Percentiles rank a stretch among this genome's conserved stretches.
These are phyloP conservation scores for Camponotus floridanus DNA, from an alignment of 1,140 invertebrate species.

Conservation along the genomic window DNA sequence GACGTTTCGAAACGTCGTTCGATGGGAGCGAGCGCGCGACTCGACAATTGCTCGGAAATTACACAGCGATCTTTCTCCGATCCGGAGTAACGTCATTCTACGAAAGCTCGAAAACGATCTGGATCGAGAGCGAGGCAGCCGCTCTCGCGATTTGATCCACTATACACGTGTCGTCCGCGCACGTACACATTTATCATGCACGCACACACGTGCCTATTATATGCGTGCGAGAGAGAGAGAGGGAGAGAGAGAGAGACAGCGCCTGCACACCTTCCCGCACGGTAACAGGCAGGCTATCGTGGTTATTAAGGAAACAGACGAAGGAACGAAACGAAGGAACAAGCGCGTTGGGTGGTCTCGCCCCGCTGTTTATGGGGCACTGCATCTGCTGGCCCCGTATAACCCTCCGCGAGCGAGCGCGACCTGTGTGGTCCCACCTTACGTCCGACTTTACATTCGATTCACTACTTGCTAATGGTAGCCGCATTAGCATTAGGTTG, in stretches of 20 bases:
- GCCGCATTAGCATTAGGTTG: conserved; percentile 80
- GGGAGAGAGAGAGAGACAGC: too few relatives aligned
- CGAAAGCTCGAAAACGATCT: conserved; percentile 61
- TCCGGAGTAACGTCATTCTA: conserved; percentile 31
- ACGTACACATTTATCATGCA: neutral
- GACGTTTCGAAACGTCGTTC: conserved; percentile 17
- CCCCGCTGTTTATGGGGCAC: conserved; percentile 85
- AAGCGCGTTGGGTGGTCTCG: conserved; percentile 84
- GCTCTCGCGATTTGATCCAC: conserved; percentile 55
- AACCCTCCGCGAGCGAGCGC: conserved; percentile 74
- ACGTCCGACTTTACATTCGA: conserved; percentile 84
- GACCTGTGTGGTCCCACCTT: conserved; percentile 82
- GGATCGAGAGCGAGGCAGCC: conserved; percentile 37
- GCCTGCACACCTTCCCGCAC: conserved; percentile 62
- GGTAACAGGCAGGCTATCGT: conserved; percentile 73
- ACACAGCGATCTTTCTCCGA: conserved; percentile 36
- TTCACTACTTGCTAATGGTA: conserved; percentile 85
- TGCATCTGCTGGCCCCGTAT: conserved; percentile 82
- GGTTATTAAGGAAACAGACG: conserved; percentile 84
- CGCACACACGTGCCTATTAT: neutral
- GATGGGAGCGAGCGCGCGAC: conserved; percentile 17
- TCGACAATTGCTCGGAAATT: conserved; percentile 55
- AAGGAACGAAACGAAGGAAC: conserved; percentile 79
- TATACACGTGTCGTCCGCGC: neutral
- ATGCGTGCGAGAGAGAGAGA: too few relatives aligned